Evolutionary conservation across 2,797 vertebrate genomes (phyloP).

Genomic region (Chiloscyllium punctatum): DNA sequence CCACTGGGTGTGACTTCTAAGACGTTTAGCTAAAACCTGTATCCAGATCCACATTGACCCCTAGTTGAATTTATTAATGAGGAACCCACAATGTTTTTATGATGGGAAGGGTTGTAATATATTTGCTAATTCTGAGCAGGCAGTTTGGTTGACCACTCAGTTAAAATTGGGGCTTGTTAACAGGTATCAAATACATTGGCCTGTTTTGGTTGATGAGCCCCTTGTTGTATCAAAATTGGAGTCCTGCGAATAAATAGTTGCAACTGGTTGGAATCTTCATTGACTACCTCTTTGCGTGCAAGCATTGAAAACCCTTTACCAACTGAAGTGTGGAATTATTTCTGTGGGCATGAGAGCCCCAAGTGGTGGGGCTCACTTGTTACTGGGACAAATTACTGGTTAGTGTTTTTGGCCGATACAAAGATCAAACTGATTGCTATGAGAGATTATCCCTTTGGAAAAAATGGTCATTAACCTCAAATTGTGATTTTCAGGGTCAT

Average conservation of each 20-base stretch:
- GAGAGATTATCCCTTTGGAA: no score
- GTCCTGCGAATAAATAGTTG: background rate
- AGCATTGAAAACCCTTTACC: background rate
- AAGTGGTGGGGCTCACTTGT: background rate
- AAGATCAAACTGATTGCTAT: background rate
- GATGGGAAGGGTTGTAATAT: background rate
- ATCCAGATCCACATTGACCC: background rate
- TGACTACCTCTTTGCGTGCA: background rate
- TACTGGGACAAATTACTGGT: background rate
- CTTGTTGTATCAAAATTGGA: background rate
- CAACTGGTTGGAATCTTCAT: background rate
- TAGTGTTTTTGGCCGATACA: background rate
- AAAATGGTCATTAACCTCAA: no score
- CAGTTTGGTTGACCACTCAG: background rate
- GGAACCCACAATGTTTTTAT: background rate
- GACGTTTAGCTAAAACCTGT: no score
- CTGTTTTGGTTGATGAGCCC: background rate
- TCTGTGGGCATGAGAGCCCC: background rate
- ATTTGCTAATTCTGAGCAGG: background rate
- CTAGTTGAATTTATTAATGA: background rate
- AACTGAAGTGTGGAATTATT: background rate
- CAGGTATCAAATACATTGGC: background rate
- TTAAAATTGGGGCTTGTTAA: background rate
- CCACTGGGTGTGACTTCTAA: no score
- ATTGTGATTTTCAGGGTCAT: background rate